Evolutionary conservation across 2,888 invertebrate species (phyloP), one percentile per base, ranked within the genome.

Genomic region (Cremastobaeus sp.): DNA sequence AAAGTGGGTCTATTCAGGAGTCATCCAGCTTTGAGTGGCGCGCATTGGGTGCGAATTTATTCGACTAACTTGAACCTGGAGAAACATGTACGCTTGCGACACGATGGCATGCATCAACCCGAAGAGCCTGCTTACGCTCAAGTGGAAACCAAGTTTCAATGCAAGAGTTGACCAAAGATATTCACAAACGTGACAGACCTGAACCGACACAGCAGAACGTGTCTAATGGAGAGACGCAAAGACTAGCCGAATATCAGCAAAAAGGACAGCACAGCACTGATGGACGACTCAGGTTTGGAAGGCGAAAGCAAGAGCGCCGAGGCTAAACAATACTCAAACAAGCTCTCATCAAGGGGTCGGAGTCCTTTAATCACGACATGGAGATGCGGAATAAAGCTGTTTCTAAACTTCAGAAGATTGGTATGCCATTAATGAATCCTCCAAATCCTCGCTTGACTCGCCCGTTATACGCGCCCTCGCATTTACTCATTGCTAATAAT

Each of bases 21-120:
- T n/a, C 87, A 89, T 79, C 88, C 88, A n/a, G 86, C 88, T 1
- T 88, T 89, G 14, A 89, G 88, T 0, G 88, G 89, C 70, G 82
- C 84, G 3, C 86, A 86, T 52, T 88, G 88, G 66, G 84, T 85
- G 9, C 82, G 89, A 4, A 88, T 88, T 65, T 89, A 89, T 72
- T 89, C 89, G 17, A 88, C 88, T 0, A 82, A 88, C 41, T 81
- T 84, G 57, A 89, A 89, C 74, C 83, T 89, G 3, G 88, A 88
- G 45, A 88, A 89, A 59, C 89, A 89, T 75, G 86, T 88, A 68
- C 87, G 86, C 66, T 86, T 88, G 1, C 84, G 88, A 41, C 89
- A 89, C 64, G 84, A 85, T 9, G 86, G 87, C 54, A 70, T 83
- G 39, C 81, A 83, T 20, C 84, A 83, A 0, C 78, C 81, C 1